Base-by-base conservation (phyloP, 2,888 invertebrate species). In the Hypselothyrea guttata region DNA sequence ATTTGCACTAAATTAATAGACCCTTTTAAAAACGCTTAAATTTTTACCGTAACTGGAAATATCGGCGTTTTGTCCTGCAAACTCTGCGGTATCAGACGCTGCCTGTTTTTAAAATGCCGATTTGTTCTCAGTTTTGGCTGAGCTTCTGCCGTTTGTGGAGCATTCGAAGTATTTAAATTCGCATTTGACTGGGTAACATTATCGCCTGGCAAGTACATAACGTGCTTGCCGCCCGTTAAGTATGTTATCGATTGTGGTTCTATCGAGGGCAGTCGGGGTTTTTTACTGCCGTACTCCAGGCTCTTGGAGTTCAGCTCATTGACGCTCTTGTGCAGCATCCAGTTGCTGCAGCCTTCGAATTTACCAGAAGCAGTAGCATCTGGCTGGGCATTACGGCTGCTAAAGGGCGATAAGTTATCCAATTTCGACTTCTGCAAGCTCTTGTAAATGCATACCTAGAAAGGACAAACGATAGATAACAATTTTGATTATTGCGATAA, bases 121-220 rank as follows among this genome's bases (percentile, higher is more conserved):
- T 47, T 63, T 35, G 73, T 51, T 46, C 56, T 46, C 9, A 44
- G 18, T 49, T 66, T 54, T 35, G 52, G 38, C 38, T 48, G 45
- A n/a, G 41, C 34, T 27, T 33, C 56, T 31, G 35, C 31, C 42
- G 55, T 37, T 4, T 52, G 7, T 8, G 48, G 71, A 42, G 37
- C 12, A 28, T 22, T 37, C 12, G 9, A 13, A 33, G 5, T 22
- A 34, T 67, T 58, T 4, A 15, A 8, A 7, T 7, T 30, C 28
- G 34, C 28, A 34, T 67, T 58, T 4, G 15, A 8, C 7, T 7
- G 33, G 30, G 34, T 69, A 1, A 53, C 64, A 15, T 48, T 53
- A 15, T 53, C 68, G 13, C 81, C 81, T 8, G 88, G 88, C 47
- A 96, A 91, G 89, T 96, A 96, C 94, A 96, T 96, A 18, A 96